Evolutionary conservation across 2,888 invertebrate species (phyloP).

Genomic region (Resseliella maxima): DNA sequence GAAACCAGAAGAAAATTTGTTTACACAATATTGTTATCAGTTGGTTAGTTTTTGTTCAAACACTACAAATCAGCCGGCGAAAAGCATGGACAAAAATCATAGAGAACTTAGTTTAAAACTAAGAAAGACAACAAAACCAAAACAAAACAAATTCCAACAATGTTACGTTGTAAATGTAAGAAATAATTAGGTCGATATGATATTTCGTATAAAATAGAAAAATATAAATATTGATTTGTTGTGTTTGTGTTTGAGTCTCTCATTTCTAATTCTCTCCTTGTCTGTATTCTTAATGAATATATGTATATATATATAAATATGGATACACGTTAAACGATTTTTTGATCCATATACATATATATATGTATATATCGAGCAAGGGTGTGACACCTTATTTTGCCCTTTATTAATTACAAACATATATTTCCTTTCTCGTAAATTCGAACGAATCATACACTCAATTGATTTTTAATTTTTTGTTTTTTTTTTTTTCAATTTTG

Average conservation of each 20-base stretch:
- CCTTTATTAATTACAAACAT: not conserved
- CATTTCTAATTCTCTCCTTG: not conserved
- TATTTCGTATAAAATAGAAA: slow-evolving; percentile 46
- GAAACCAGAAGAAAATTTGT: not conserved
- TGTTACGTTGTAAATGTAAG: not conserved
- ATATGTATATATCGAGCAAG: no score
- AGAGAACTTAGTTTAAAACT: not conserved
- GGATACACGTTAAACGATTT: not conserved
- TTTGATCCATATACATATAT: slow-evolving; percentile 32
- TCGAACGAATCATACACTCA: slow-evolving; percentile 35
- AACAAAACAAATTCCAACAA: not conserved
- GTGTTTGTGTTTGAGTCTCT: not conserved
- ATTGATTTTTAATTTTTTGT: not conserved
- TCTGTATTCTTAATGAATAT: not conserved
- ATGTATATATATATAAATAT: no score
- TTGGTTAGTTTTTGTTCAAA: not conserved
- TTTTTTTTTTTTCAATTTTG: not conserved
- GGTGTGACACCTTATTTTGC: not conserved
- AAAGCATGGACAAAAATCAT: not conserved
- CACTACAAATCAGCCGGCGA: not conserved
- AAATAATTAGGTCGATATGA: slow-evolving; percentile 16
- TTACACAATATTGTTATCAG: not conserved
- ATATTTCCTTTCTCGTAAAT: not conserved
- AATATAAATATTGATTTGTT: slow-evolving; percentile 48
- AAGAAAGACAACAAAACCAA: not conserved